Base-by-base conservation (phyloP, 2,888 invertebrate genomes). In the Anarsia innoxiella region DNA sequence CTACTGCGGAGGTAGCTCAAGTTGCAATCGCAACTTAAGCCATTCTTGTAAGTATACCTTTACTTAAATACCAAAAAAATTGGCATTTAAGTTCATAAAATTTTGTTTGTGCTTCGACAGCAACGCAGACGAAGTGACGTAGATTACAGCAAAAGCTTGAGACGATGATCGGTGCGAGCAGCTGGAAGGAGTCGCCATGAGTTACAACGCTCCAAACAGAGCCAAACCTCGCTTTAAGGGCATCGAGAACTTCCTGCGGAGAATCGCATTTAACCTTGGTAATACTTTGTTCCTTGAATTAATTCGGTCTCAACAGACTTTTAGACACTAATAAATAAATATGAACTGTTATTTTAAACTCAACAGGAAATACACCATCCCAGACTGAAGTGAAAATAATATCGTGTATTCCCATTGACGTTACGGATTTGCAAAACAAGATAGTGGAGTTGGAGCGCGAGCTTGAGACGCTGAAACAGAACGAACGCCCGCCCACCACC, bases 301-400 rank as follows among this genome's bases (percentile, higher is more conserved):
- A n/a, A n/a, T n/a, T n/a, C n/a, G n/a, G n/a, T n/a, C n/a, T n/a
- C n/a, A n/a, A n/a, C n/a, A n/a, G n/a, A n/a, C n/a, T n/a, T n/a
- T n/a, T n/a, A n/a, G n/a, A n/a, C n/a, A n/a, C n/a, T n/a, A n/a
- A n/a, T n/a, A n/a, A n/a, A n/a, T n/a, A n/a, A n/a, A n/a, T n/a
- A n/a, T n/a, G n/a, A n/a, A n/a, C n/a, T n/a, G n/a, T n/a, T n/a
- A n/a, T n/a, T n/a, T n/a, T n/a, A n/a, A n/a, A n/a, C n/a, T n/a
- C n/a, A n/a, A 42, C 49, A 83, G 83, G 83, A 13, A 84, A 84
- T 40, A 62, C 73, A 6, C 71, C 75, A 13, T 82, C 83, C 1
- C 76, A 76, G 44, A 82, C 82, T 1, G 82, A 83, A 55, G 83
- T 84, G 1, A 82, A 83, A 61, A 75, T 84, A 36, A 77, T 83